Conservation (phyloP, 2,888 invertebrate genomes). For the Pollenia amentaria region DNA sequence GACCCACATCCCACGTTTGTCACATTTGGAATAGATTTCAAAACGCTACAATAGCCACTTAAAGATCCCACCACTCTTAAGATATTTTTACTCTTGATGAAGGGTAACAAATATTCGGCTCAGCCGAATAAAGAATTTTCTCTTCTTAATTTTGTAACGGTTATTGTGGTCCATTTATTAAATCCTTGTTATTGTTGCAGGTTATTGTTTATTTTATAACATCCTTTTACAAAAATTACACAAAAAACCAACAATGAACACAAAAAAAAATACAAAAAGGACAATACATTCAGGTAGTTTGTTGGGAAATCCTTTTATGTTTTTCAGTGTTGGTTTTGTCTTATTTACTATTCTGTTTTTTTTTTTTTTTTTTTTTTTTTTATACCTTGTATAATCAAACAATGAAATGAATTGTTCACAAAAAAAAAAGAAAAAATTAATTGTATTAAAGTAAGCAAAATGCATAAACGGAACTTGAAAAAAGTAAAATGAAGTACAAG, state of each 20-base stretch:
- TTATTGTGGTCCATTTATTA: not conserved
- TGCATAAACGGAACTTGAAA: not conserved
- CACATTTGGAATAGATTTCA: too few species aligned
- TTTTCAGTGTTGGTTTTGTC: not conserved
- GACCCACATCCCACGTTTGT: too few species aligned
- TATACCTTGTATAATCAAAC: conserved; percentile 39
- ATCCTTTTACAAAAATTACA: conserved; percentile 24
- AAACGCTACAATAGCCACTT: too few species aligned
- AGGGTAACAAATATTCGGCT: too few species aligned
- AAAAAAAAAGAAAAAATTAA: not conserved
- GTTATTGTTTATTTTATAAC: not conserved
- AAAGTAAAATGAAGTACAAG: not conserved
- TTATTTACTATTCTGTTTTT: not conserved
- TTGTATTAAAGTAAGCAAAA: conserved; percentile 1
- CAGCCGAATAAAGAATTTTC: not conserved
- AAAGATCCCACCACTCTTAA: too few species aligned
- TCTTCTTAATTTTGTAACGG: not conserved
- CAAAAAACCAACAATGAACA: conserved; percentile 41
- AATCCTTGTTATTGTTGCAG: not conserved
- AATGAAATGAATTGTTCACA: not conserved
- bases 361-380: conserved; percentile 15
- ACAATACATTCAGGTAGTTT: conserved; percentile 53
- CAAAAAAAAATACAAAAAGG: conserved; percentile 7
- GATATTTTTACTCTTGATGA: too few species aligned
- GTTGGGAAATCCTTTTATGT: conserved; percentile 45